Conservation (phyloP, 2,888 invertebrate genomes). For the Nymphalis c-album region DNA sequence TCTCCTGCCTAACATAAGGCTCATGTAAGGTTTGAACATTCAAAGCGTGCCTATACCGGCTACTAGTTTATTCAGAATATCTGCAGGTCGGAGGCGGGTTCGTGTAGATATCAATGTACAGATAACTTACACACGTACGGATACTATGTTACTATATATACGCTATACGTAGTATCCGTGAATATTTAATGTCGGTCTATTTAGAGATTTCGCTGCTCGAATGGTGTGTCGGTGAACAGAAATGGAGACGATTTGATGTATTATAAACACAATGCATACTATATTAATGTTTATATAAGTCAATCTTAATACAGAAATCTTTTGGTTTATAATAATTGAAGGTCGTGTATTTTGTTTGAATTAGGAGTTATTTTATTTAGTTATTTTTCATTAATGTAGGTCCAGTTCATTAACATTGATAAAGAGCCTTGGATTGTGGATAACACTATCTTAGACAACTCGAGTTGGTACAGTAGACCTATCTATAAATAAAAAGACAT, state of each 20-base stretch:
- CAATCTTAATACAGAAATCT: no score
- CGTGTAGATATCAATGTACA: constrained; percentile 1
- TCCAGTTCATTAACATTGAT: no score
- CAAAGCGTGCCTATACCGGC: not conserved
- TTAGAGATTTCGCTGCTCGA: constrained; percentile 10
- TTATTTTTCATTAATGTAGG: no score
- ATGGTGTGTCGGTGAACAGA: not conserved
- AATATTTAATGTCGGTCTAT: constrained; percentile 38
- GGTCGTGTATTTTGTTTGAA: no score
- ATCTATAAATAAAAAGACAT: no score
- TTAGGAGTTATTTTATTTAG: no score
- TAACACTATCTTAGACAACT: no score
- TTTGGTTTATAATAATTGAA: no score
- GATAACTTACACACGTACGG: constrained; percentile 1
- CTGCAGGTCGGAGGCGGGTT: constrained; percentile 2
- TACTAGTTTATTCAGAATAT: constrained; percentile 10
- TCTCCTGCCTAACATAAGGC: not conserved
- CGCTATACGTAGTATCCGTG: constrained; percentile 17
- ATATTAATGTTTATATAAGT: no score
- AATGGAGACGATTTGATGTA: not conserved
- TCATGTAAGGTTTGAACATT: not conserved
- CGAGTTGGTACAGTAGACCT: no score
- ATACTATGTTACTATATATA: not conserved
- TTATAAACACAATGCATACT: no score
- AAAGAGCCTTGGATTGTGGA: no score